Base-by-base conservation (phyloP, 1,140 invertebrate species). In the Nephotettix cincticeps region DNA sequence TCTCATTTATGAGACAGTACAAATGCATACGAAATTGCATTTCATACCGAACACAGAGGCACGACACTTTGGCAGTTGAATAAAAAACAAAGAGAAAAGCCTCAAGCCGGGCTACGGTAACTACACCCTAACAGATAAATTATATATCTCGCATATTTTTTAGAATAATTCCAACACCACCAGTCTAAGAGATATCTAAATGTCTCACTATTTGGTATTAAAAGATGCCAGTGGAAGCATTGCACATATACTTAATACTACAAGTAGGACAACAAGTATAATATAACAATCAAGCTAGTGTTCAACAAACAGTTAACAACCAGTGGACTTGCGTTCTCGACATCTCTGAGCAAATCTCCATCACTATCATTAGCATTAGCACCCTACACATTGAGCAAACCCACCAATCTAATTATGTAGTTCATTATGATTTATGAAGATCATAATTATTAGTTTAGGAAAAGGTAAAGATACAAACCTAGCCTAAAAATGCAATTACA, bases 21-120 rank as follows among this genome's bases (percentile, higher is more conserved):
- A 61, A 69, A 54, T 25, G 30, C 32, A 21, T 58, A 25, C 29
- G 47, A 28, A 47, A 70, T 40, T 36, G 51, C 51, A 27, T 61
- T 2, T 13, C 9, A 36, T 43, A 63, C 36, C 54, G 36, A 70
- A 43, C 58, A 63, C 54, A 28, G 47, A 70, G 68, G 68, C 68
- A 70, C 68, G 54, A 61, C 56, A 70, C 68, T 70, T 70, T 70
- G 68, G 68, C 68, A 70, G 68, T 63, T 56, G 32, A 28, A 61
- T 23, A 45, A 67, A 45, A 67, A 27, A 67, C 17, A 19, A 67
- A 43, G 27, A 45, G 27, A 28, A 67, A 67, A 67, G 64, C 64
- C 64, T 36, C 64, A 67, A 67, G 27, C 19, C 54, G 23, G 68
- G 58, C 30, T 69, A 70, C 19, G 54, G 58, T 70, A 63, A 63